A percentile compares a stretch with the other conserved stretches of the same genome.
phyloP scores from a whole-genome alignment of 2,888 invertebrate genomes.

The Epinotia brunnichana region DNA sequence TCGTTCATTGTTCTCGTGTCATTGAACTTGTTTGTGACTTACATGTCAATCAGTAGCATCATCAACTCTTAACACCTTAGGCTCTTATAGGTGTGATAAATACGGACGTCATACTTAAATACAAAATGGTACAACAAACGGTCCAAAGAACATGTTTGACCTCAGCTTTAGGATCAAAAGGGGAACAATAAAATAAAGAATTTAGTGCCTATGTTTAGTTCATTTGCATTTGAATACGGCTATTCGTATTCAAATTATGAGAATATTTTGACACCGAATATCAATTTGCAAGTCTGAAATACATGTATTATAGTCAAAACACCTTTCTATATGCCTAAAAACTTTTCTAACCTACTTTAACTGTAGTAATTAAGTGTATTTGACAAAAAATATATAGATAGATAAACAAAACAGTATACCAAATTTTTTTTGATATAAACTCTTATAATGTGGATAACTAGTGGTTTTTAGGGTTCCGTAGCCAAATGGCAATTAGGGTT shows the following conservation, averaged over 20 bases:
- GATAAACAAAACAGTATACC: too few species aligned
- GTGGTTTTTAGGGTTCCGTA: too few species aligned
- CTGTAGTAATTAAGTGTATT: too few species aligned
- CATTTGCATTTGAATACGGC: conserved; percentile 3
- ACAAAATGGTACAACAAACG: conserved; percentile 11
- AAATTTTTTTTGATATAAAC: too few species aligned
- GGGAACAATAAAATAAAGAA: conserved; percentile 22
- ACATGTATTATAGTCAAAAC: too few species aligned
- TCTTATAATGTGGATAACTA: too few species aligned
- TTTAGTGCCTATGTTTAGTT: conserved; percentile 1
- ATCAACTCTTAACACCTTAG: conserved; percentile 18
- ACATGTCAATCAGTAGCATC: conserved; percentile 15
- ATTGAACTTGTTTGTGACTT: conserved; percentile 27
- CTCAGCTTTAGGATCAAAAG: conserved; percentile 20
- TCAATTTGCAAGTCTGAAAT: not conserved
- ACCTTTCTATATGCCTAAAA: too few species aligned
- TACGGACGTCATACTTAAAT: not conserved
- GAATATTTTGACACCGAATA: not conserved
- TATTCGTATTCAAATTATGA: not conserved
- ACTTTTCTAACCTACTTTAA: too few species aligned
- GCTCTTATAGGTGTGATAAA: conserved; percentile 17
- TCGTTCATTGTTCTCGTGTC: conserved; percentile 23
- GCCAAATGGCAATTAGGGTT: too few species aligned
- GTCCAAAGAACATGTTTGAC: conserved; percentile 12
- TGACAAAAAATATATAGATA: too few species aligned